A percentile compares a stretch with the other conserved stretches of the same genome.
Evolutionary conservation across 2,113 vertebrate species (phyloP).

Genomic region (Holacanthus passer): DNA sequence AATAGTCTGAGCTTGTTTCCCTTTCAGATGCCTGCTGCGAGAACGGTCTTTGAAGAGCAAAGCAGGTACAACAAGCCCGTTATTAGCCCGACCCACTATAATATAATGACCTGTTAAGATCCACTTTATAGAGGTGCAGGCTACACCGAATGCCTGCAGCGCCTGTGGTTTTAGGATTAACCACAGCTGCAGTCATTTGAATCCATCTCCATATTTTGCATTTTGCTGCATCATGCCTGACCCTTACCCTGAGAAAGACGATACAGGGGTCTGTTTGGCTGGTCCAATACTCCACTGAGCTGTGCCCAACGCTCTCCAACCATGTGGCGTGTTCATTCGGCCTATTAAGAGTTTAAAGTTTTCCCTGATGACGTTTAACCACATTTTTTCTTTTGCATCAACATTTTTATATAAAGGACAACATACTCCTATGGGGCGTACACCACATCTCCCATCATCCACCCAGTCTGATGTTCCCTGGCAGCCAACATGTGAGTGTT

Average conservation of each 20-base stretch:
- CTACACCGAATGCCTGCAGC: not conserved
- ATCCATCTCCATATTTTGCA: constrained; percentile 56
- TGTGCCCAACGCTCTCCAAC: constrained; percentile 17
- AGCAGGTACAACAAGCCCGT: not conserved
- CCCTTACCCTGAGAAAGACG: constrained; percentile 52
- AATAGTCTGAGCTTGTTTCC: not conserved
- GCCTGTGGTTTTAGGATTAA: constrained; percentile 51
- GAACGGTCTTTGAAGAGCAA: not conserved
- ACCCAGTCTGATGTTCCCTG: constrained; percentile 11
- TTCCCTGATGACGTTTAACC: not conserved
- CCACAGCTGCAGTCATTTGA: constrained; percentile 55
- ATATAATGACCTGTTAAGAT: constrained; percentile 6
- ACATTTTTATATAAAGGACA: not conserved
- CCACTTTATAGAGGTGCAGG: not conserved
- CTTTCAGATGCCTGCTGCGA: not conserved
- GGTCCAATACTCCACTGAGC: constrained; percentile 9
- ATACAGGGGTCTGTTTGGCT: constrained; percentile 40
- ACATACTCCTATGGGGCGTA: not conserved
- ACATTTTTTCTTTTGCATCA: not conserved
- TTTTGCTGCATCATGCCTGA: constrained; percentile 69
- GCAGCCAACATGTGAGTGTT: constrained; percentile 55
- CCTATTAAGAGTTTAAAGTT: not conserved
- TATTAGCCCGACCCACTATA: not conserved
- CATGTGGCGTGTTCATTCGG: constrained; percentile 7
- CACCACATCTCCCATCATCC: not conserved